Percentiles rank a stretch among this genome's conserved stretches.
phyloP scores from a whole-genome alignment of 2,113 vertebrate genomes.

The Phoxinus phoxinus region DNA sequence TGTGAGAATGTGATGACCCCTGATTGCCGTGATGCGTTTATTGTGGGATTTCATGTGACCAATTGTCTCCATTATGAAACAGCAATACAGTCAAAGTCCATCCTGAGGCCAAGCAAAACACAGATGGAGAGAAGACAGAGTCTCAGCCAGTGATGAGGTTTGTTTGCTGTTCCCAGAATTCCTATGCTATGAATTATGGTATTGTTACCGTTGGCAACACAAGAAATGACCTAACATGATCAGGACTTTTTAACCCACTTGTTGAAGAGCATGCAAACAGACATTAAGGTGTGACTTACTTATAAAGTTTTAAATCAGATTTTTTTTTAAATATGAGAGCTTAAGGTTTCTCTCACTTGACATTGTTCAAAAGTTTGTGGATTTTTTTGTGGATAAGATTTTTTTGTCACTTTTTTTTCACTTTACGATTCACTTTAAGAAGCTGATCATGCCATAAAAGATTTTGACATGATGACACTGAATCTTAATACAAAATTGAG shows the following conservation, averaged over 20 bases:
- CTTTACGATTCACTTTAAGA: too few species aligned
- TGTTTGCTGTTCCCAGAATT: not conserved
- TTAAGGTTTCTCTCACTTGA: too few species aligned
- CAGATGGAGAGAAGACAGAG: not conserved
- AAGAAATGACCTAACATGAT: not conserved
- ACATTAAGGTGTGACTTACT: too few species aligned
- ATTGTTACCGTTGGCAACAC: not conserved
- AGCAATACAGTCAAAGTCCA: constrained; percentile 15
- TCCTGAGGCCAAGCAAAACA: not conserved
- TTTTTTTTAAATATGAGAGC: too few species aligned
- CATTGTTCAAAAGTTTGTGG: too few species aligned
- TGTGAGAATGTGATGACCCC: not conserved
- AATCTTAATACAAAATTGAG: too few species aligned
- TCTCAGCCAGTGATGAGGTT: constrained; percentile 32
- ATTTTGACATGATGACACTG: too few species aligned
- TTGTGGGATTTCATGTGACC: not conserved
- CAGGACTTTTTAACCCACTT: not conserved
- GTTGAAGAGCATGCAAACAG: not conserved
- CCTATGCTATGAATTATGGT: not conserved
- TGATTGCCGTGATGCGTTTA: not conserved
- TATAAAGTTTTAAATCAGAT: too few species aligned
- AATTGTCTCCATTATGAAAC: constrained; percentile 24
- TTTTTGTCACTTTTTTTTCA: too few species aligned
- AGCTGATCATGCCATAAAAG: too few species aligned
- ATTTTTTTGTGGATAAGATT: too few species aligned